phyloP scores from a whole-genome alignment of 2,888 invertebrate species.

The Melinaea marsaeus region DNA sequence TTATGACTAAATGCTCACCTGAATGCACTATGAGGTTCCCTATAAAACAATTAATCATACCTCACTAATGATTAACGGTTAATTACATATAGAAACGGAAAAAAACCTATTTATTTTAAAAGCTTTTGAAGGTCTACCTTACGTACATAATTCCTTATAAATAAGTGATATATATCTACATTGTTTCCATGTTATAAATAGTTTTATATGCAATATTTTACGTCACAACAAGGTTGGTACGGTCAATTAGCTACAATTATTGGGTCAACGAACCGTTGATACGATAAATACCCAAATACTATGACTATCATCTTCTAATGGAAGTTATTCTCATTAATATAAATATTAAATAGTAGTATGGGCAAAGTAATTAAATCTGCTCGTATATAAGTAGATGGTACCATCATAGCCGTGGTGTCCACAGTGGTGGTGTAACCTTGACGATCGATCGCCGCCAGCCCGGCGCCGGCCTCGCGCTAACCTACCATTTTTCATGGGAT shows the following conservation, averaged over 20 bases:
- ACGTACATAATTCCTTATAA: no score
- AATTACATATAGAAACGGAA: slow-evolving; percentile 37
- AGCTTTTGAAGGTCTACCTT: slow-evolving; percentile 7
- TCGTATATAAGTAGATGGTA: slow-evolving; percentile 5
- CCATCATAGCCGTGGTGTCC: slow-evolving; percentile 32
- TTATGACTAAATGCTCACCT: no score
- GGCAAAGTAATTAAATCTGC: no score
- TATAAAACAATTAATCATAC: no score
- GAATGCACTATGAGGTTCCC: no score
- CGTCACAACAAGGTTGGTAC: slow-evolving; percentile 25
- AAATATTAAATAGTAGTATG: no score
- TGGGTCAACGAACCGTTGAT: slow-evolving; percentile 30
- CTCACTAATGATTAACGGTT: no score
- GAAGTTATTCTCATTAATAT: no score
- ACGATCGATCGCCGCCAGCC: slow-evolving; percentile 64
- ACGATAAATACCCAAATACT: background rate
- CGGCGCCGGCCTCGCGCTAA: slow-evolving; percentile 55
- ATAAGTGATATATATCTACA: no score
- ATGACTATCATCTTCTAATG: no score
- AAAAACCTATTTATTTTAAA: slow-evolving; percentile 28
- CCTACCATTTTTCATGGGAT: slow-evolving; percentile 51
- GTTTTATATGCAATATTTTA: no score
- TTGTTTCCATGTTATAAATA: no score
- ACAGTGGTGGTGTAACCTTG: slow-evolving; percentile 63
- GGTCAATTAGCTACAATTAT: slow-evolving; percentile 35